Conservation (phyloP, 2,888 invertebrate genomes). For the Cataglyphis rosenhaueri region DNA sequence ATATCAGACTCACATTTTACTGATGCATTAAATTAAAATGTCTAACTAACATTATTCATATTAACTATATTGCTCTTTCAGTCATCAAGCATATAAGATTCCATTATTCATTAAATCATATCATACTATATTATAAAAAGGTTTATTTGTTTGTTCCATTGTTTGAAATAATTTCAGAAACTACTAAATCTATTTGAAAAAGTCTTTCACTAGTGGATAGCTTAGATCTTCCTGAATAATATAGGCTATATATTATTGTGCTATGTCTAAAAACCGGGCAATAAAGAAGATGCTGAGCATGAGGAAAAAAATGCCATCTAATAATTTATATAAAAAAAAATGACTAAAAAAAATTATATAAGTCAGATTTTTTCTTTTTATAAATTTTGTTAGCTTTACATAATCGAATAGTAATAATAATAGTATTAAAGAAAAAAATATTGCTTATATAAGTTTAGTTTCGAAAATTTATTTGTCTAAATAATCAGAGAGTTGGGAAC, state of each 20-base stretch:
- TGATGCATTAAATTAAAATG: background rate
- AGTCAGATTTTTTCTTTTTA: background rate
- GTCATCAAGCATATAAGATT: background rate
- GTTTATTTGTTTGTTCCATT: too few relatives aligned
- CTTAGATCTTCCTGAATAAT: too few relatives aligned
- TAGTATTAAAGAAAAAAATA: background rate
- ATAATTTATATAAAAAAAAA: background rate
- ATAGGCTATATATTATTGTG: too few relatives aligned
- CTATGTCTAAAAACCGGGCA: too few relatives aligned
- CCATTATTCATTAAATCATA: background rate
- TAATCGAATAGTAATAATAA: conserved; percentile 26
- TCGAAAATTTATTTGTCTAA: background rate
- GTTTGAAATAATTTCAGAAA: too few relatives aligned
- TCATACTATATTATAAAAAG: too few relatives aligned
- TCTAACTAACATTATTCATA: background rate
- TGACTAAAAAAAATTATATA: background rate
- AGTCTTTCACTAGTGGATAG: too few relatives aligned
- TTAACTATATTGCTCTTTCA: background rate
- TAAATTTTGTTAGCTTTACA: background rate
- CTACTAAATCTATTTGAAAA: too few relatives aligned
- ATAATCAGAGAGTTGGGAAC: background rate
- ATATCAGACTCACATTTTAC: conserved; percentile 87
- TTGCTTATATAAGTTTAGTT: background rate
- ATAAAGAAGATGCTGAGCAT: too few relatives aligned
- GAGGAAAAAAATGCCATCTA: too few relatives aligned